A percentile compares a stretch with the other conserved stretches of the same genome.
phyloP scores from a whole-genome alignment of 2,113 vertebrate species.

The Megatriorchis doriae region DNA sequence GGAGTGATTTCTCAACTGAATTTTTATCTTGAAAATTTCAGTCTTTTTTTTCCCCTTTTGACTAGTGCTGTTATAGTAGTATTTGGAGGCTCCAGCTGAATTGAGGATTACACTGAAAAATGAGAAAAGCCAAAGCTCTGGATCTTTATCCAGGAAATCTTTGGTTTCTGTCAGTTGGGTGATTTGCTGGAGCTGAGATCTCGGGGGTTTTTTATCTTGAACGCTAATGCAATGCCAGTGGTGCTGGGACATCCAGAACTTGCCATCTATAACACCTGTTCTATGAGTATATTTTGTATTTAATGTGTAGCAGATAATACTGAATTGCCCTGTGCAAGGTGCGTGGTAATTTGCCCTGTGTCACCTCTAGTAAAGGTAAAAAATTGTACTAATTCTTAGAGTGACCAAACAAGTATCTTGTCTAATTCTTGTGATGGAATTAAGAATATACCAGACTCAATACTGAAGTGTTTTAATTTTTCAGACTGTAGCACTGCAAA shows the following conservation, averaged over 20 bases:
- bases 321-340: background rate
- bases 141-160: background rate
- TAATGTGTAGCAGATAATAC: background rate
- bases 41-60: background rate
- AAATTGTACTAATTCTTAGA: background rate
- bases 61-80: background rate
- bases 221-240: background rate
- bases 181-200: background rate
- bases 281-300: background rate
- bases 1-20: background rate
- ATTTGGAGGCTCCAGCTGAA: background rate
- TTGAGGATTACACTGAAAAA: background rate
- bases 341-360: background rate
- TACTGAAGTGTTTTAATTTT: slow-evolving; percentile 39
- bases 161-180: background rate
- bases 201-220: background rate
- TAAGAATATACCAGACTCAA: background rate
- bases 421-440: background rate
- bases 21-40: background rate
- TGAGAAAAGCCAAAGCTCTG: background rate
- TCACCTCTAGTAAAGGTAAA: background rate
- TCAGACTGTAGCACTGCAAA: slow-evolving; percentile 35
- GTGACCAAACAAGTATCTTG: background rate
- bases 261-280: background rate
- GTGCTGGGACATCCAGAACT: background rate